Conservation (phyloP, 2,113 vertebrate genomes). For the Amphiprion percula region DNA sequence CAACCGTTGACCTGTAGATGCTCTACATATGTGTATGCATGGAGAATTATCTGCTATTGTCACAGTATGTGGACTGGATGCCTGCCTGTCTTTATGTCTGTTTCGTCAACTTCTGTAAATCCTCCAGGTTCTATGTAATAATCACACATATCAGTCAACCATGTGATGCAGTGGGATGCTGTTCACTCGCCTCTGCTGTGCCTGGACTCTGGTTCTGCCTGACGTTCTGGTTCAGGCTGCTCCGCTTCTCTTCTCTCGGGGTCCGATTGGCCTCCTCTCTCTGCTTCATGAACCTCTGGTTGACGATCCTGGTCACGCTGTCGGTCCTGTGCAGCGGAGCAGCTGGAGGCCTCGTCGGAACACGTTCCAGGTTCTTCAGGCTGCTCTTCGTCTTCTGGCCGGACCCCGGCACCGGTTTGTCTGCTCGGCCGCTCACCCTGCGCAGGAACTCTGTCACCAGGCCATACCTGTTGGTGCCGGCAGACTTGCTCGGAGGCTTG, state of each 20-base stretch:
- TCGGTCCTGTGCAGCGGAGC: slow-evolving; percentile 83
- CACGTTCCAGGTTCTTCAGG: slow-evolving; percentile 79
- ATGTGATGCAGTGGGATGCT: background rate
- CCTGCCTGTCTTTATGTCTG: too few species aligned
- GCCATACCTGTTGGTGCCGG: slow-evolving; percentile 88
- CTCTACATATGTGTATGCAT: too few species aligned
- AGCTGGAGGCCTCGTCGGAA: slow-evolving; percentile 67
- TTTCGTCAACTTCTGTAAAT: too few species aligned
- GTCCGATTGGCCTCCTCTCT: slow-evolving; percentile 84
- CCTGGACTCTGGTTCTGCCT: slow-evolving; percentile 79
- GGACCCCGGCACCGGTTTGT: slow-evolving; percentile 82
- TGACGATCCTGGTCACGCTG: slow-evolving; percentile 88
- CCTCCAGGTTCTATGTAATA: too few species aligned
- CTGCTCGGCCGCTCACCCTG: slow-evolving; percentile 90
- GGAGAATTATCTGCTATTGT: too few species aligned
- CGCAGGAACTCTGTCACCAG: slow-evolving; percentile 96
- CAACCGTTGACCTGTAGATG: too few species aligned
- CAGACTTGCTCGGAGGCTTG: slow-evolving; percentile 80
- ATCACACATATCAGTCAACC: too few species aligned
- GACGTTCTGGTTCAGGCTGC: slow-evolving; percentile 58
- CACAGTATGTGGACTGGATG: too few species aligned
- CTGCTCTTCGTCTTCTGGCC: slow-evolving; percentile 77
- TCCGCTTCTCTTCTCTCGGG: slow-evolving; percentile 69
- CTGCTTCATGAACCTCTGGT: slow-evolving; percentile 92
- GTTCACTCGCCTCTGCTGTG: slow-evolving; percentile 86